Evolutionary conservation across 1,140 invertebrate genomes (phyloP), one percentile per base, ranked within the genome.

Genomic region (Pogonus chalceus): DNA sequence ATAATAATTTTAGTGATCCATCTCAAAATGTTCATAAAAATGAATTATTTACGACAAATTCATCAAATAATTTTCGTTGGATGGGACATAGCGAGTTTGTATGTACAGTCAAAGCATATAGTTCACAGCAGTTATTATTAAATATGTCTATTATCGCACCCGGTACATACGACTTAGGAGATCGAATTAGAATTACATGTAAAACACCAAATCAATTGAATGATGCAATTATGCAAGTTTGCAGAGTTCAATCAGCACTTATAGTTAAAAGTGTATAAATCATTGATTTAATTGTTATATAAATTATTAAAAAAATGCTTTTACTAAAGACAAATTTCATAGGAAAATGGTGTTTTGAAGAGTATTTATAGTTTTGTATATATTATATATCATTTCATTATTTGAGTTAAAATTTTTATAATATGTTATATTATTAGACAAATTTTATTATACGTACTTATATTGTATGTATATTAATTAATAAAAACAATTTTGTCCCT

Each of bases 111-210:
- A 51, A 62, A 23, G 65, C 68, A 20, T 57, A 67, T 21, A 60
- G 60, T 16, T 65, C 68, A 2, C 59, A 60, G 52, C 55, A 55
- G 37, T 51, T 70, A 3, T 20, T 55, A 24, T 49, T 70, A 9
- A 55, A 62, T 56, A 57, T 65, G 26, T 63, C 62, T 51, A 58
- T 68, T 18, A 58, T 62, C 20, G 52, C 54, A 39, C 62, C 67
- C n/a, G 68, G 68, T 20, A 66, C 63, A 14, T 70, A 67, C 52
- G 63, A 70, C 58, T 61, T 70, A 56, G 66, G 67, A 31, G 57
- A 62, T 16, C 57, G 63, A 48, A 63, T 70, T 52, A 60, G 63
- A 56, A 55, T 67, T 49, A 65, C 58, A 50, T 67, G 63, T 57
- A 62, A 62, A 53, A 37, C 56, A 48, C 21, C 57, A 18, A 52